phyloP scores from a whole-genome alignment of 2,888 invertebrate genomes.

The Epirrhoe tristata region DNA sequence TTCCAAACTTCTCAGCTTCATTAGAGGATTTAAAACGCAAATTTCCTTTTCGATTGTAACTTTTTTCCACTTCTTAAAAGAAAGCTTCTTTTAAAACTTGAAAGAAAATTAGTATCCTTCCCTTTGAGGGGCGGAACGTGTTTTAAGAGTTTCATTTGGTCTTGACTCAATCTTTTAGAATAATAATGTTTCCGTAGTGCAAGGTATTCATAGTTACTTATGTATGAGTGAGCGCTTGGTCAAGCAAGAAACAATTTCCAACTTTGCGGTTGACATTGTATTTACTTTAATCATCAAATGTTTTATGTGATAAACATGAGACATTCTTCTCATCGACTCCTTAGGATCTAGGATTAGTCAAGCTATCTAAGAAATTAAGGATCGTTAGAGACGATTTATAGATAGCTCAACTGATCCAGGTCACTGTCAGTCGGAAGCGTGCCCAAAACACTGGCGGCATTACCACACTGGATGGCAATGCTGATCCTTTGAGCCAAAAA shows the following conservation, averaged over 20 bases:
- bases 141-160: constrained; percentile 79
- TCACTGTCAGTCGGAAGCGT: too few species aligned
- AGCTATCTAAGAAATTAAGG: too few species aligned
- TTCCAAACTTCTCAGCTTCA: constrained; percentile 84
- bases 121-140: constrained; percentile 78
- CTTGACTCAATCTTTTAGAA: constrained; percentile 76
- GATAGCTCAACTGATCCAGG: too few species aligned
- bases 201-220: constrained; percentile 34
- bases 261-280: not conserved
- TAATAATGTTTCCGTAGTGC: constrained; percentile 68
- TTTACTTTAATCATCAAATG: too few species aligned
- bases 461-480: too few species aligned
- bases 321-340: too few species aligned
- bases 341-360: too few species aligned
- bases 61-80: constrained; percentile 84
- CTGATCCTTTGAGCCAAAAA: too few species aligned
- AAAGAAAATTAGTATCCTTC: constrained; percentile 83
- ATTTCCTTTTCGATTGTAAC: constrained; percentile 85
- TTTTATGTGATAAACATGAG: too few species aligned
- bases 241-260: not conserved
- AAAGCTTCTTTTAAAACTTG: constrained; percentile 82
- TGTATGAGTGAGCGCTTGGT: not conserved
- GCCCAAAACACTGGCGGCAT: too few species aligned
- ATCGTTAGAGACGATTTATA: too few species aligned
- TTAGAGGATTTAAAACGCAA: constrained; percentile 86